These are phyloP conservation scores for Carcharodon carcharias DNA, from an alignment of 2,797 vertebrate species.

Conservation along the genomic window DNA sequence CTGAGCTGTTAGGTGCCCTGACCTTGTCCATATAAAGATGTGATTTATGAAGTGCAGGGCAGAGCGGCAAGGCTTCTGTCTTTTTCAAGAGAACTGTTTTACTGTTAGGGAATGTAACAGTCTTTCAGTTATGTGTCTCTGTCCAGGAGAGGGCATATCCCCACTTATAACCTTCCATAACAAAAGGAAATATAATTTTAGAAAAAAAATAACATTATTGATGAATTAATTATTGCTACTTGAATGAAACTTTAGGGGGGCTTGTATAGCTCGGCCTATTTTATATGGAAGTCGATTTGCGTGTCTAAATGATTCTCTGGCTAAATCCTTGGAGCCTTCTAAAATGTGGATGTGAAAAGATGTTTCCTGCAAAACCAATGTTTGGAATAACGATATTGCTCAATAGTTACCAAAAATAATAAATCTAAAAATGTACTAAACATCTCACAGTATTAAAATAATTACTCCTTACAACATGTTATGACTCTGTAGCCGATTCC, in stretches of 20 bases:
- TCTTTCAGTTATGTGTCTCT: conserved; percentile 79
- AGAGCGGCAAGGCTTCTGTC: conserved; percentile 98
- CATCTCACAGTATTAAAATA: neutral
- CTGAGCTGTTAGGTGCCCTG: conserved; percentile 79
- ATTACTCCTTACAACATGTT: neutral
- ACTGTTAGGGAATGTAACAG: conserved; percentile 98
- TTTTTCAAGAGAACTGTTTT: conserved; percentile 97
- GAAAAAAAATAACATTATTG: neutral
- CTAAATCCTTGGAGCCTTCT: neutral
- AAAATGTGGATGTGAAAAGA: neutral
- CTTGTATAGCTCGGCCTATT: neutral
- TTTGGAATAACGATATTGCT: neutral
- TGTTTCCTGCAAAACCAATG: neutral
- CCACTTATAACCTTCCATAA: neutral
- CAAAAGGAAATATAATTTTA: neutral
- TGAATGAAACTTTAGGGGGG: neutral
- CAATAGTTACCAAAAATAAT: neutral
- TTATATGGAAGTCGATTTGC: neutral
- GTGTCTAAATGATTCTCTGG: neutral
- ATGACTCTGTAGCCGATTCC: neutral
- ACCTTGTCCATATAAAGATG: conserved; percentile 99
- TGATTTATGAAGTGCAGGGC: conserved; percentile 99
- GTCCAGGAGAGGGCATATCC: conserved; percentile 71
- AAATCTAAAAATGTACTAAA: too few species aligned
- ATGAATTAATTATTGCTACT: neutral